These are phyloP conservation scores for Habropoda laboriosa DNA, from an alignment of 1,140 invertebrate genomes.

Conservation along the genomic window DNA sequence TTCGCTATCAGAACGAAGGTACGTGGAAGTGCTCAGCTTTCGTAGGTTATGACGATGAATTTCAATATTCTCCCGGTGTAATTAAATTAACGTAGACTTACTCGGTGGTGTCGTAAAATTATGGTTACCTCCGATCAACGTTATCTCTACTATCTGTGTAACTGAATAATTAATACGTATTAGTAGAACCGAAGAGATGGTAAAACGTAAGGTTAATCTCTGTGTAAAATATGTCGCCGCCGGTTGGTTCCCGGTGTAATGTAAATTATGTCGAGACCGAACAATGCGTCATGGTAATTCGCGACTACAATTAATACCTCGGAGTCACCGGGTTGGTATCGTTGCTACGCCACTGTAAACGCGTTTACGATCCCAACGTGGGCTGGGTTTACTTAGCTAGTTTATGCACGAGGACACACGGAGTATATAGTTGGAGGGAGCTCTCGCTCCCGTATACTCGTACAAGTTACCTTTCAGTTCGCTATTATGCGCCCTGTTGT, in stretches of 20 bases:
- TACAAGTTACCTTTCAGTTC: constrained; percentile 33
- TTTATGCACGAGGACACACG: constrained; percentile 41
- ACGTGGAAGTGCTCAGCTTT: neutral
- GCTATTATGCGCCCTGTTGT: constrained; percentile 45
- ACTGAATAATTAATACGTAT: neutral
- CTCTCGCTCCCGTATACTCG: neutral
- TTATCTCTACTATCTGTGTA: neutral
- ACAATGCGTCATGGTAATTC: neutral
- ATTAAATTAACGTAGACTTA: constrained; percentile 1
- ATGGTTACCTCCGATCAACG: neutral
- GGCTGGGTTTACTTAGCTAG: constrained; percentile 60
- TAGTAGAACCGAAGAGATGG: too few relatives aligned
- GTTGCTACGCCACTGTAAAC: constrained; percentile 59
- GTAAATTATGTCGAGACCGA: neutral
- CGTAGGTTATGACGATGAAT: neutral
- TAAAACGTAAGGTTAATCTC: neutral
- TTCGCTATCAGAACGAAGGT: neutral
- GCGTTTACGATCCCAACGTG: constrained; percentile 66
- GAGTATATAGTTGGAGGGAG: neutral
- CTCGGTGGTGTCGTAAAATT: neutral
- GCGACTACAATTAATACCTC: neutral
- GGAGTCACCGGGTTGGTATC: neutral
- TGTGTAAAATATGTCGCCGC: too few relatives aligned
- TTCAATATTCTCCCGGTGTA: constrained; percentile 14
- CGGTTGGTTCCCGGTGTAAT: neutral